Conservation (phyloP, 2,113 vertebrate species). For the Bombycilla garrulus region DNA sequence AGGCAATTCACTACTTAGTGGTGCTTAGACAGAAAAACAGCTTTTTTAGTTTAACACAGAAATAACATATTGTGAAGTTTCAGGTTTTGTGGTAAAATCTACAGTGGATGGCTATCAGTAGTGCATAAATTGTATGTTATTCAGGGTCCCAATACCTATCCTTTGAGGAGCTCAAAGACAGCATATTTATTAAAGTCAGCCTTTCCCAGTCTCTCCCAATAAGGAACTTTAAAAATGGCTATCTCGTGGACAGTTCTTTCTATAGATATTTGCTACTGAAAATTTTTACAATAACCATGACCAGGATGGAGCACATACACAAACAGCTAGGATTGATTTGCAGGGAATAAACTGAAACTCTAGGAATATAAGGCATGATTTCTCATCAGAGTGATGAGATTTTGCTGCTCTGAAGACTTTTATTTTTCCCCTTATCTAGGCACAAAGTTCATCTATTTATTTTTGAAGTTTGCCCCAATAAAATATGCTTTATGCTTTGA, state of each 20-base stretch:
- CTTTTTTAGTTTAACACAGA: neutral
- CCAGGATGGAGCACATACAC: neutral
- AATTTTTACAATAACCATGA: neutral
- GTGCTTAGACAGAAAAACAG: neutral
- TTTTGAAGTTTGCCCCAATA: neutral
- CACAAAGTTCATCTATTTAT: neutral
- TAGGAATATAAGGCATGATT: neutral
- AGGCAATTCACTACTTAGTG: neutral
- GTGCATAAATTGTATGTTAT: neutral
- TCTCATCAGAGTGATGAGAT: neutral
- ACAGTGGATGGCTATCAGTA: neutral
- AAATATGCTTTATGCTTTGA: neutral
- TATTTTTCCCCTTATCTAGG: neutral
- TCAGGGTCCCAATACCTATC: neutral
- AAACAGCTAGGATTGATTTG: neutral
- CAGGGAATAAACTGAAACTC: neutral
- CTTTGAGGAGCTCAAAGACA: neutral
- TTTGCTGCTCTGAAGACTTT: neutral
- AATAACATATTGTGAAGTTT: neutral
- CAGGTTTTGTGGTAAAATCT: neutral
- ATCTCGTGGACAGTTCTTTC: neutral
- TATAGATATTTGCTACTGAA: neutral
- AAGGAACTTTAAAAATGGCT: neutral
- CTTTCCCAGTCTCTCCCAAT: neutral
- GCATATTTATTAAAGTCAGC: neutral